Percentiles rank a stretch among this genome's conserved stretches.
phyloP scores from a whole-genome alignment of 2,113 vertebrate species.

The Datnioides undecimradiatus region DNA sequence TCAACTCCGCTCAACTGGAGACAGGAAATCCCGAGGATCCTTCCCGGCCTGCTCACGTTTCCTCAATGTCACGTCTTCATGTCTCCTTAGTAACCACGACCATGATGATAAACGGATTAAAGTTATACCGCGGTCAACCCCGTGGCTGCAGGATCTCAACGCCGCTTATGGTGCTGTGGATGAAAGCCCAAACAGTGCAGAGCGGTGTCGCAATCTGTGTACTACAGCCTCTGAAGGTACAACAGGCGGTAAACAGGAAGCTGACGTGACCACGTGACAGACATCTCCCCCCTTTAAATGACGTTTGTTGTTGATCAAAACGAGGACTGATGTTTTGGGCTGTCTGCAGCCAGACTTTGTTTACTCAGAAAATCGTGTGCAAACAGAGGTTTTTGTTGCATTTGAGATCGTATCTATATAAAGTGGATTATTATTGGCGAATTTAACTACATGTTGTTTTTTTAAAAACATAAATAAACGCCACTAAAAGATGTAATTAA shows the following conservation, averaged over 20 bases:
- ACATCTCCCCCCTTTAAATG: conserved; percentile 51
- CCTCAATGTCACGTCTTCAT: conserved; percentile 71
- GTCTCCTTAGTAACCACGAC: neutral
- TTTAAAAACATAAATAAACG: no score
- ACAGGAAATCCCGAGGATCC: conserved; percentile 75
- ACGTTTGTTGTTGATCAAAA: conserved; percentile 29
- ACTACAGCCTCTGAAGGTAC: conserved; percentile 40
- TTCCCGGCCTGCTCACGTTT: conserved; percentile 72
- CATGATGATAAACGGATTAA: neutral
- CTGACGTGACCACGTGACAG: conserved; percentile 72
- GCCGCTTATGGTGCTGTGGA: neutral
- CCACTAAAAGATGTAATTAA: no score
- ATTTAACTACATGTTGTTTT: no score
- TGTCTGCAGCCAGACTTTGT: neutral
- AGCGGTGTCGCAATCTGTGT: conserved; percentile 56
- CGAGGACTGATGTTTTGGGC: neutral
- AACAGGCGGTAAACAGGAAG: conserved; percentile 86
- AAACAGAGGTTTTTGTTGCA: neutral
- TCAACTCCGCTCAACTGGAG: conserved; percentile 12
- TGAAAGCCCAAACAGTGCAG: neutral
- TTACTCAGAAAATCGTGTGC: neutral
- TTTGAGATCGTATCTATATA: no score
- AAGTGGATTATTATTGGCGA: no score
- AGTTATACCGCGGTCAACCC: neutral
- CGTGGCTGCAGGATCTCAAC: neutral